Evolutionary conservation across 1,140 invertebrate genomes (phyloP).

Genomic region (Eurosta solidaginis): DNA sequence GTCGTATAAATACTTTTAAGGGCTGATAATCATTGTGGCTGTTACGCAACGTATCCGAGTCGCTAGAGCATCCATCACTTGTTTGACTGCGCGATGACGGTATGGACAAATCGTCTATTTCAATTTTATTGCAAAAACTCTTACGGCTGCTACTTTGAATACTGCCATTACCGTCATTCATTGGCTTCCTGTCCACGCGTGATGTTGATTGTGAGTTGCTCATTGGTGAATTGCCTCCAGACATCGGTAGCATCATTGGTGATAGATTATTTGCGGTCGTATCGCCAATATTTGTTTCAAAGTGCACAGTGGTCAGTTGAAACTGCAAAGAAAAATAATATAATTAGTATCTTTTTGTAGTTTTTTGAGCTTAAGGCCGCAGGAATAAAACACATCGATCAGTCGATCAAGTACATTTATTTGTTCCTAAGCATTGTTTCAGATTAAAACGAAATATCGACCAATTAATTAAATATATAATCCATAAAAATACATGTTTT

Average conservation of each 20-base stretch:
- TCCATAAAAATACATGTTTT: too few species aligned
- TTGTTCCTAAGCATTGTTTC: too few species aligned
- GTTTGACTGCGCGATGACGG: constrained; percentile 26
- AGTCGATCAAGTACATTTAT: too few species aligned
- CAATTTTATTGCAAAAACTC: constrained; percentile 27
- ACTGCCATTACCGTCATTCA: neutral
- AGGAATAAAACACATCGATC: too few species aligned
- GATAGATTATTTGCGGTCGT: constrained; percentile 33
- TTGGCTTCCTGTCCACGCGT: neutral
- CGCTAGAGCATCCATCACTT: constrained; percentile 33
- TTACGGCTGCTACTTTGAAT: neutral
- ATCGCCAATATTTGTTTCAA: constrained; percentile 54
- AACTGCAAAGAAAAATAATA: constrained; percentile 27
- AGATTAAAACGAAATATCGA: too few species aligned
- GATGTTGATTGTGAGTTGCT: neutral
- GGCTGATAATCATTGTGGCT: constrained; percentile 27
- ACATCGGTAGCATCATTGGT: neutral
- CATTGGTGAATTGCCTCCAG: neutral
- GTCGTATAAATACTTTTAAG: constrained; percentile 46
- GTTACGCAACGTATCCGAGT: constrained; percentile 36
- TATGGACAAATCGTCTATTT: constrained; percentile 36
- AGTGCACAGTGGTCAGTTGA: constrained; percentile 36
- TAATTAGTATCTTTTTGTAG: neutral
- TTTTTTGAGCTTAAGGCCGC: neutral
- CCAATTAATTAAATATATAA: too few species aligned